Percentiles rank a stretch among this genome's conserved stretches.
Conservation (phyloP, 2,113 vertebrate genomes). For the Etheostoma spectabile region DNA sequence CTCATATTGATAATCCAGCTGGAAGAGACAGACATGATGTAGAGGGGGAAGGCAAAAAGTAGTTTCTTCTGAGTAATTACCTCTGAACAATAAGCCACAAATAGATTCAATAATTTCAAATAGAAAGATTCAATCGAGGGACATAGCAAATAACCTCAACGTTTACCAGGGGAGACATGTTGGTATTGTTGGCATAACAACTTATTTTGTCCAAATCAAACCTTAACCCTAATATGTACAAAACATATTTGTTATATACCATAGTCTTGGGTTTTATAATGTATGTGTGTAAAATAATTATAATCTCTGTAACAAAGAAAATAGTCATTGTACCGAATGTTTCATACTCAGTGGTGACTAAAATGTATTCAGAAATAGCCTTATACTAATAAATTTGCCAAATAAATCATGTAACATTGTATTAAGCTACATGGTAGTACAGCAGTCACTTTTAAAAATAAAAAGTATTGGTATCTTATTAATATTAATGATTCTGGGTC, state of each 20-base stretch:
- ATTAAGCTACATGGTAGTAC: neutral
- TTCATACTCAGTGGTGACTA: no score
- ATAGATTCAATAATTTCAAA: no score
- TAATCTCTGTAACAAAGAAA: no score
- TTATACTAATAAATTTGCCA: no score
- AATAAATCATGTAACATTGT: no score
- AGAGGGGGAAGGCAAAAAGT: neutral
- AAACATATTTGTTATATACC: no score
- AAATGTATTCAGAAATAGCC: no score
- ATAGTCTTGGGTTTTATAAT: no score
- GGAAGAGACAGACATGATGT: conserved; percentile 32
- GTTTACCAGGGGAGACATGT: neutral
- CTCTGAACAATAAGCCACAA: neutral
- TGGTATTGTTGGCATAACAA: neutral
- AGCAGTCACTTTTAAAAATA: neutral
- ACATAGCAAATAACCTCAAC: neutral
- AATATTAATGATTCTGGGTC: no score
- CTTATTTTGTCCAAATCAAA: neutral
- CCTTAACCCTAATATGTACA: neutral
- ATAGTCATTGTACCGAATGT: no score
- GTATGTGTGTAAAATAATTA: no score
- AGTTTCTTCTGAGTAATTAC: neutral
- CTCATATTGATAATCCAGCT: conserved; percentile 41
- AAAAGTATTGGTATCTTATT: neutral
- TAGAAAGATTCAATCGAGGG: neutral